Conservation (phyloP, 2,888 invertebrate genomes). For the Tipula unca region DNA sequence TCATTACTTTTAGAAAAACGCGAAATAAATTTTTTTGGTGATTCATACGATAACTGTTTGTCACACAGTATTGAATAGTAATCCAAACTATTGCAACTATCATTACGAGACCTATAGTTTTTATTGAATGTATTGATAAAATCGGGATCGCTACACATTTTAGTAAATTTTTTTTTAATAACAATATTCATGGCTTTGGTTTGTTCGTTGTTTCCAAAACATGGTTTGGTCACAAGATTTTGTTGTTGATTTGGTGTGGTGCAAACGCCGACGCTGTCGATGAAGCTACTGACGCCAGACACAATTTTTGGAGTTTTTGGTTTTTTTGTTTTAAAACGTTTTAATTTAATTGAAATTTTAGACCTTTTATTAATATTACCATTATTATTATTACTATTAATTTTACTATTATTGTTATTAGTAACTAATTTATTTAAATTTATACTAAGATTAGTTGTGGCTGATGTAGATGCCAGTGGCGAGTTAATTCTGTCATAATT, state of each 20-base stretch:
- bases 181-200: not conserved
- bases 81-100: conserved; percentile 25
- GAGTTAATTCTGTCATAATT: not conserved
- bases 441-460: conserved; percentile 20
- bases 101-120: conserved; percentile 24
- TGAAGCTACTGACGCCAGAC: not conserved
- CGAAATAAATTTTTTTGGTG: conserved; percentile 32
- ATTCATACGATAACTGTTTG: conserved; percentile 36
- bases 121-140: conserved; percentile 33
- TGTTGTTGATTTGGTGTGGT: not conserved
- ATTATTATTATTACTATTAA: conserved; percentile 14
- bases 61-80: conserved; percentile 37
- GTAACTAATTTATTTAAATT: not conserved
- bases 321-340: not conserved
- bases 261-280: not conserved
- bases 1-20: conserved; percentile 23
- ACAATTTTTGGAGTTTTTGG: not conserved
- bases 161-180: conserved; percentile 23
- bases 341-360: not conserved
- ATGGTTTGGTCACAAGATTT: not conserved
- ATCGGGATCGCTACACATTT: conserved; percentile 34
- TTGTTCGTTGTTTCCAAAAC: not conserved
- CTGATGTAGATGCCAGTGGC: not conserved
- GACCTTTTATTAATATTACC: not conserved
- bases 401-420: conserved; percentile 1